A percentile compares a stretch with the other conserved stretches of the same genome.
These are phyloP conservation scores for Paelopatides confundens DNA, from an alignment of 53 echinoderm and acorn worm genomes.

Conservation along the genomic window DNA sequence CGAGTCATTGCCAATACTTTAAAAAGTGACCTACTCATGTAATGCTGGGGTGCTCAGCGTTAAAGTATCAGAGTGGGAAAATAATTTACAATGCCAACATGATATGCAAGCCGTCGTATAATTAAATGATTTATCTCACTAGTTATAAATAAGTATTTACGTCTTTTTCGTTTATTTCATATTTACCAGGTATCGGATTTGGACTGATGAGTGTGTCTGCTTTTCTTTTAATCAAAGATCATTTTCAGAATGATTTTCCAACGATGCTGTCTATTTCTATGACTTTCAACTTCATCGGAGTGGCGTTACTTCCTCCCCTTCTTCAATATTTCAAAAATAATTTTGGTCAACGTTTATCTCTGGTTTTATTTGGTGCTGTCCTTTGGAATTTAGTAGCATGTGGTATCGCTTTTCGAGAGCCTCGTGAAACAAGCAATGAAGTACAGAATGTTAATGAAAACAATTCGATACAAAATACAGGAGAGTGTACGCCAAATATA, in stretches of 20 bases:
- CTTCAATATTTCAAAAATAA: background rate
- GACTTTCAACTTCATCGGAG: background rate
- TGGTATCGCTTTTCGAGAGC: background rate
- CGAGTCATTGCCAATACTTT: too few species aligned
- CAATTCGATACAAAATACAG: too few species aligned
- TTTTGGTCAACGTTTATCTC: background rate
- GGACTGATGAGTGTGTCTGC: background rate
- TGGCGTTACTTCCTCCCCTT: background rate
- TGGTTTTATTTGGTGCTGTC: background rate
- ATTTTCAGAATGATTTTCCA: background rate
- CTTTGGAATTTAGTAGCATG: background rate
- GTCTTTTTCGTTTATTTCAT: too few species aligned
- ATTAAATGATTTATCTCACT: too few species aligned
- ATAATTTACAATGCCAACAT: too few species aligned
- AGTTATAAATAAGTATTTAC: too few species aligned
- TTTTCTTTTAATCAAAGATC: background rate
- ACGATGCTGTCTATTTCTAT: background rate
- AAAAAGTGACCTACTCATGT: too few species aligned
- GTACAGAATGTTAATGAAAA: background rate
- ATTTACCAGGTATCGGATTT: background rate
- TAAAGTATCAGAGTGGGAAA: too few species aligned
- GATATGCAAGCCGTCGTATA: too few species aligned
- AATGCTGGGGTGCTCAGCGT: too few species aligned
- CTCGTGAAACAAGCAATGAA: background rate
- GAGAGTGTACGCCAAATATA: too few species aligned